Evolutionary conservation across 2,888 invertebrate genomes (phyloP), one percentile per base, ranked within the genome.

Genomic region (Physocephala rufipes): DNA sequence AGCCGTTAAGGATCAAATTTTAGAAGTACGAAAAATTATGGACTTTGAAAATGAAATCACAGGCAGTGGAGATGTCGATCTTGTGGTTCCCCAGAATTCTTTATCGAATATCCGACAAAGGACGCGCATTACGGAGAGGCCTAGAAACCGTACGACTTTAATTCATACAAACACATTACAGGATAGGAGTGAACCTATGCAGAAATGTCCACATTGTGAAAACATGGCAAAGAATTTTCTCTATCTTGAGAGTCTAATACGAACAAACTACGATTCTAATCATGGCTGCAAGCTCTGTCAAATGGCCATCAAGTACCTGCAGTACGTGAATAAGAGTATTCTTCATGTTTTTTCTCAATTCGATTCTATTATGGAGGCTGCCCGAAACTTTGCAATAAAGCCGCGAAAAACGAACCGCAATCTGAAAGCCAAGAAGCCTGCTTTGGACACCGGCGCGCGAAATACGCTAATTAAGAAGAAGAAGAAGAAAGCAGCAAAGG

Each of bases 171-270:
- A 51, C 51, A 28, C 16, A 3, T 21, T 59, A 15, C 19, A 19
- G 30, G 26, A 19, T 19, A 19, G 28, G 26, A 36, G 12, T 19
- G 47, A 45, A n/a, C 9, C 62, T 3, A 74, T 68, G 67, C 70
- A 71, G 49, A 80, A 78, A 62, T 83, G 83, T 55, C 77, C 76
- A 2, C 80, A 83, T 64, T 83, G 83, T 63, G 82, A 82, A 62
- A 81, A 80, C 59, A 80, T 83, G 84, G 84, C 82, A n/a, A 83
- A 82, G 71, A 82, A 82, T 70, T 83, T 83, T 30, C 72, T 84
- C 0, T 81, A 82, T 58, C 71, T 84, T 72, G 83, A 83, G 69
- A 81, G 80, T 28, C 75, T 82, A 15, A 79, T 83, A 55, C 82
- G 82, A 3, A 76, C 79, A 67, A 81, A 82, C 59, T 74, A 73